Percentiles rank a stretch among this genome's conserved stretches.
Conservation (phyloP, 2,113 vertebrate genomes). For the Seriola aureovittata region DNA sequence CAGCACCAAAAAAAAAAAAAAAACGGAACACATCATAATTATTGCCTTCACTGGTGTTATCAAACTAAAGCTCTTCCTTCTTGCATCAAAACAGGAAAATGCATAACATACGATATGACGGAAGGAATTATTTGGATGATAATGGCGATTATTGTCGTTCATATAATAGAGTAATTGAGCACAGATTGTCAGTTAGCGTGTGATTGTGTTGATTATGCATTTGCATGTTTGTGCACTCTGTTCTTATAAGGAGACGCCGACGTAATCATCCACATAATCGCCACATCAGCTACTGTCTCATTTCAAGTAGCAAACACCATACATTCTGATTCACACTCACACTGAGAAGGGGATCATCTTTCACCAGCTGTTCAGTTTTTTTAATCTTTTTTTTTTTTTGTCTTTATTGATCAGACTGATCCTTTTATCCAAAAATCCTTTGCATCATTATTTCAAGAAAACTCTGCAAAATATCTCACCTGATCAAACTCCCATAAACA, state of each 20-base stretch:
- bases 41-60: slow-evolving; percentile 26
- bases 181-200: slow-evolving; percentile 25
- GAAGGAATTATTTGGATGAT: neutral
- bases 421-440: neutral
- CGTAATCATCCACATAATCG: slow-evolving; percentile 38
- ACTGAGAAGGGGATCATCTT: neutral
- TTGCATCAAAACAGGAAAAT: neutral
- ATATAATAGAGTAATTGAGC: slow-evolving; percentile 31
- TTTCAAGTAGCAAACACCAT: slow-evolving; percentile 34
- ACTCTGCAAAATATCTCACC: too few species aligned
- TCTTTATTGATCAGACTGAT: neutral
- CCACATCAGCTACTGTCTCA: slow-evolving; percentile 14
- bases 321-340: slow-evolving; percentile 23
- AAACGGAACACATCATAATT: slow-evolving; percentile 49
- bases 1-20: neutral
- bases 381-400: neutral
- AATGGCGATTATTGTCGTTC: slow-evolving; percentile 13
- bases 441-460: neutral
- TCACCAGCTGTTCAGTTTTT: neutral
- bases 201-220: slow-evolving; percentile 27
- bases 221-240: neutral
- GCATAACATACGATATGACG: neutral
- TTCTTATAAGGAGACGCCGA: neutral
- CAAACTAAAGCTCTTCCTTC: slow-evolving; percentile 7
- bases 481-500: slow-evolving; percentile 1